Percentiles rank a stretch among this genome's conserved stretches.
These are phyloP conservation scores for Crocodylus rhombifer DNA, from an alignment of 2,797 vertebrate genomes.

Conservation along the genomic window DNA sequence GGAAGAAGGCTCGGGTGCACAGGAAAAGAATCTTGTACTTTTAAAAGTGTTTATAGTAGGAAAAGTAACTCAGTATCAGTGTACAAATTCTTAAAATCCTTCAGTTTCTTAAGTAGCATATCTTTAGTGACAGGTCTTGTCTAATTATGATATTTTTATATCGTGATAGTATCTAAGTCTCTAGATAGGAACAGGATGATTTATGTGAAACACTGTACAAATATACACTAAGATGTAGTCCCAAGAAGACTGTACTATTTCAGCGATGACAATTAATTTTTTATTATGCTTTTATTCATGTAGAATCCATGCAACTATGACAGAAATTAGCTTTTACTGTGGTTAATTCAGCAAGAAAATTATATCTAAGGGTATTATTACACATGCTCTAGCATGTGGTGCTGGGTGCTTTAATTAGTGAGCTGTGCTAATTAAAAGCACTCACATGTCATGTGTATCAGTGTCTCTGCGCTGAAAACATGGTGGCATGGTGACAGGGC, in stretches of 20 bases:
- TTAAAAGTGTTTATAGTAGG: background rate
- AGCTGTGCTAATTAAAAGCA: too few relatives aligned
- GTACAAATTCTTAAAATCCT: background rate
- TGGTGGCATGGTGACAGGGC: too few relatives aligned
- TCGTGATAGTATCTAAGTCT: background rate
- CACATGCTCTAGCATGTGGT: too few relatives aligned
- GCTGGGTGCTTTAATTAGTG: too few relatives aligned
- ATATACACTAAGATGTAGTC: background rate
- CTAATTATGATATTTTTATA: constrained; percentile 9
- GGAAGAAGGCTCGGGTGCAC: background rate
- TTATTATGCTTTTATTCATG: background rate
- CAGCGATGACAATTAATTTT: background rate
- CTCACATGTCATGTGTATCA: too few relatives aligned
- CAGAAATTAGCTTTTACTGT: constrained; percentile 1
- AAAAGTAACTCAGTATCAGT: background rate
- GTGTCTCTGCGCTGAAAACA: too few relatives aligned
- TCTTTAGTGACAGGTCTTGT: background rate
- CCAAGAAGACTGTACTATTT: background rate
- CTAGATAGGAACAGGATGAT: background rate
- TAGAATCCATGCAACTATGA: background rate
- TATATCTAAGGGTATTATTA: background rate
- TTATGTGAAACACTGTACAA: background rate
- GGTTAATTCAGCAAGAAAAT: background rate
- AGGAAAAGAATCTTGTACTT: background rate
- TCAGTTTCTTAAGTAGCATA: background rate